Evolutionary conservation across 2,888 invertebrate genomes (phyloP).

Genomic region (Coelopa pilipes): DNA sequence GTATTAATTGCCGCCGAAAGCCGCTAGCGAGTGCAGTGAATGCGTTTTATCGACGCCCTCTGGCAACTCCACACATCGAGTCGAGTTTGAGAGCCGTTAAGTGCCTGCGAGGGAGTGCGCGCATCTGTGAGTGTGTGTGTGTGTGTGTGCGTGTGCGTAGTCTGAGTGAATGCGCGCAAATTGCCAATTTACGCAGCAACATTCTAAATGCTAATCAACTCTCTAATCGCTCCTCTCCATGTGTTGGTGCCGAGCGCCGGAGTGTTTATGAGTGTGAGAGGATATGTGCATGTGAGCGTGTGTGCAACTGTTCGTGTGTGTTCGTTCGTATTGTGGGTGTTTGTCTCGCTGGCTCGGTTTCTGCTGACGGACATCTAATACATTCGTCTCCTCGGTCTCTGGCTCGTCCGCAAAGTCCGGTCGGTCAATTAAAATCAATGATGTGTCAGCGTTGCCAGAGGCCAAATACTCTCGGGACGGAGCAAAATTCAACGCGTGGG

Average conservation of each 20-base stretch:
- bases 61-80: background rate
- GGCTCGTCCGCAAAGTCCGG: background rate
- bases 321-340: background rate
- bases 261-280: no score
- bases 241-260: background rate
- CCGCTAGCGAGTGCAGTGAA: background rate
- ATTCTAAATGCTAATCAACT: constrained; percentile 16
- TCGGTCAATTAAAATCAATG: background rate
- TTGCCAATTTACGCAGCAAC: background rate
- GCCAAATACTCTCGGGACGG: background rate
- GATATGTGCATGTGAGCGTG: background rate
- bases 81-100: background rate
- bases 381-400: background rate
- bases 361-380: background rate
- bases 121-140: constrained; percentile 13
- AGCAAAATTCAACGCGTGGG: no score
- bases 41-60: background rate
- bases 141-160: background rate
- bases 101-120: background rate
- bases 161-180: background rate
- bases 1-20: constrained; percentile 4
- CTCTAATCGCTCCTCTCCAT: constrained; percentile 8
- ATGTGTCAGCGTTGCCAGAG: background rate
- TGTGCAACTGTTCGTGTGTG: background rate
- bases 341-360: background rate